Base-by-base conservation (phyloP, 2,888 invertebrate species). In the Marronus borbonicus region DNA sequence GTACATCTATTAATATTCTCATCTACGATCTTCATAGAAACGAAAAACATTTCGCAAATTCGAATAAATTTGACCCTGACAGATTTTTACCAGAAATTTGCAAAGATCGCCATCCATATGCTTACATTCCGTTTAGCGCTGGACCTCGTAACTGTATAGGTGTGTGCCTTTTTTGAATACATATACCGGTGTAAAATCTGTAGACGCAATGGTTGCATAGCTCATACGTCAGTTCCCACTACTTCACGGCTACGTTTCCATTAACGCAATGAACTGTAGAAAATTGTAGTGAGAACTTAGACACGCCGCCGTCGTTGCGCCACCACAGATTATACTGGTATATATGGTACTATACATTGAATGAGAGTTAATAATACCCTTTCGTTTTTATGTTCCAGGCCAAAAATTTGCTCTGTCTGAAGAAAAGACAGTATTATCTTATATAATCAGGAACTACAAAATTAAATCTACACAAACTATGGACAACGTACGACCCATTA, bases 101-200 rank as follows among this genome's bases (percentile, higher is more conserved):
- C 20, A 91, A 92, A 55, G 92, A 92, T 79, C 90, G 94, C 68
- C 94, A 94, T 82, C 94, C 93, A 84, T 94, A 94, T 85, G 93
- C 93, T 81, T 94, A 91, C 84, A 92, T 94, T 58, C 94, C 94
- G 0, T 94, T 94, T 89, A 93, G 93, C 69, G 94, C 94, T 49
- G 94, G 94, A 2, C 93, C 94, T 0, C 91, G 94, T 80, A 94
- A 93, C 81, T 94, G 94, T 86, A 93, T 94, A 31, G 75, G 64
- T 75, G 17, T 17, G 52, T 50, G 24, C 39, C 39, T 39, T 8
- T 39, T 39, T 39, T 5, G 5, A 8, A 8, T 39, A 8, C 8
- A 39, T 39, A 39, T 39, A 8, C 39, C 8, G 7, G 2, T 5
- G 8, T 8, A 5, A 39, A 2, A 39, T 39, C 3, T 3, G 24